Evolutionary conservation across 1,140 invertebrate genomes (phyloP), one percentile per base, ranked within the genome.

Genomic region (Hormaphis cornu): DNA sequence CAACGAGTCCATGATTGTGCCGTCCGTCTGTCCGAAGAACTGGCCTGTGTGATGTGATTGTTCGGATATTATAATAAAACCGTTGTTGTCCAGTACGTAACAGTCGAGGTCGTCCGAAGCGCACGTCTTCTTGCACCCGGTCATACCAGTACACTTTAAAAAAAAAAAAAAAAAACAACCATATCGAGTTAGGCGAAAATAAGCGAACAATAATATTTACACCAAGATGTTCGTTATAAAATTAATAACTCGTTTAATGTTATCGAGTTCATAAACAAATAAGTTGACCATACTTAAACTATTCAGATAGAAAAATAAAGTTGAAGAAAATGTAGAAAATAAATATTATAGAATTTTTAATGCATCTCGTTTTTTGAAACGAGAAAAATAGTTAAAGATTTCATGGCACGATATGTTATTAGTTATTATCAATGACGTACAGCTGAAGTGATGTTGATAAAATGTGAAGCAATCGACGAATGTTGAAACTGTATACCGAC

Each of bases 21-120:
- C 91, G 76, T 96, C 92, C 50, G 95, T 88, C 77, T 95, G 90
- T 0, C 93, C 93, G 75, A 95, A 95, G 78, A 95, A 96, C 73
- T 87, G 82, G 12, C 90, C 90, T 4, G 90, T 91, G 75, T 94
- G 88, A 56, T 89, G 84, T 33, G 83, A 81, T 71, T 88, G 86
- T 77, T 95, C 91, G 5, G 91, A 93, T 26, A 94, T 85, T 33
- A 95, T 88, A n/a, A 95, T 87, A 77, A 94, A 96, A 10, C 93
- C 93, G 77, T 92, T 94, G 77, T 95, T 92, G 74, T 96, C 93
- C 42, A 95, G 78, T 12, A 97, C 87, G 76, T 93, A 95, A 77
- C 93, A 96, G 74, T 95, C 91, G 4, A 95, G 79, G 72, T 90
- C 88, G 71, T 89, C 87, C 12, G 89, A 90, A 33, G 87, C 89